phyloP scores from a whole-genome alignment of 2,797 vertebrate species.

The Orientallactaga sibirica region DNA sequence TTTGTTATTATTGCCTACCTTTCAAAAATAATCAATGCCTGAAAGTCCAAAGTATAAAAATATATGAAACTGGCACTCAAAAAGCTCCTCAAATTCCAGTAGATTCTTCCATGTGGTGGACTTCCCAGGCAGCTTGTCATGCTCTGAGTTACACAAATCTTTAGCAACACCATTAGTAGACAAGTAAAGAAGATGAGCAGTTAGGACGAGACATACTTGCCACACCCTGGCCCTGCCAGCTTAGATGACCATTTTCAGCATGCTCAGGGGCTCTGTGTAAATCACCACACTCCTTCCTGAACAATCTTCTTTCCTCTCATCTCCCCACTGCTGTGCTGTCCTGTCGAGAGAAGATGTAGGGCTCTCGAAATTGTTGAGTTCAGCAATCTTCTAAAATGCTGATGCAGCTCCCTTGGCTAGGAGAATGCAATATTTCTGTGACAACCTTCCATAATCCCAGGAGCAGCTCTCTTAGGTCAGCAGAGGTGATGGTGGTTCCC shows the following conservation, averaged over 20 bases:
- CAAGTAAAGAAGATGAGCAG: neutral
- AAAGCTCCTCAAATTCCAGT: slow-evolving; percentile 36
- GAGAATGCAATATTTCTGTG: slow-evolving; percentile 76
- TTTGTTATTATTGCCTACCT: slow-evolving; percentile 28
- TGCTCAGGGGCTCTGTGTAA: slow-evolving; percentile 63
- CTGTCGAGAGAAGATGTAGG: slow-evolving; percentile 70
- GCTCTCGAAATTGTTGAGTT: slow-evolving; percentile 69
- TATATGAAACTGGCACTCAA: slow-evolving; percentile 4
- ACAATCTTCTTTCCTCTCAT: neutral
- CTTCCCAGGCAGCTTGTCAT: slow-evolving; percentile 52
- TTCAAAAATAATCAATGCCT: slow-evolving; percentile 63
- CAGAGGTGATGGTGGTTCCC: slow-evolving; percentile 69
- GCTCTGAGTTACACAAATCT: slow-evolving; percentile 42
- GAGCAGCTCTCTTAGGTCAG: slow-evolving; percentile 73
- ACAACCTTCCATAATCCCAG: slow-evolving; percentile 78
- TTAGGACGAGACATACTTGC: neutral
- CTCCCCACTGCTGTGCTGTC: slow-evolving; percentile 49
- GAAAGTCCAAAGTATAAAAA: slow-evolving; percentile 42
- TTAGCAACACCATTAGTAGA: slow-evolving; percentile 19
- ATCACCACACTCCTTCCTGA: slow-evolving; percentile 28
- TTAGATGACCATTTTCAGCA: slow-evolving; percentile 31
- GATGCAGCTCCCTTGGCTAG: slow-evolving; percentile 80
- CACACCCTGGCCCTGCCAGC: neutral
- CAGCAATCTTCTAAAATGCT: slow-evolving; percentile 78
- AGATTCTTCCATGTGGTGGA: slow-evolving; percentile 29